Evolutionary conservation across 2,888 invertebrate genomes (phyloP), one percentile per base, ranked within the genome.

Genomic region (Calameuta pallipes): DNA sequence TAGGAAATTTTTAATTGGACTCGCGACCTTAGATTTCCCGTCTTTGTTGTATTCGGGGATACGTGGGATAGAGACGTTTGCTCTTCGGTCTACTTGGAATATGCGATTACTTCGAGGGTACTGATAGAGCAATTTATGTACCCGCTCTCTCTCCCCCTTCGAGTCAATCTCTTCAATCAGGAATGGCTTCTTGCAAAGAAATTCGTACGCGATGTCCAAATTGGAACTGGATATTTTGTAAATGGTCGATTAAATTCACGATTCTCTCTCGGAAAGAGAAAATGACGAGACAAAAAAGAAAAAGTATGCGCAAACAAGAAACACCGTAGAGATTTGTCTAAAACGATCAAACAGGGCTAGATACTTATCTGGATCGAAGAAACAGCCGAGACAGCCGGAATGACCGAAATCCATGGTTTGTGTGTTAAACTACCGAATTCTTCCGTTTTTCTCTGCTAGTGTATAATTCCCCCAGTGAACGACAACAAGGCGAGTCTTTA

Each of bases 311-410:
- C 15, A 4, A 36, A 36, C 30, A 37, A 41, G 35, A 74, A 78
- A 76, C 35, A 75, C 73, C 37, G 36, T 73, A 69, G 31, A 76
- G 75, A 78, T 78, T 78, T 78, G 78, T 78, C 78, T 41, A 75
- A 78, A 56, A 73, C 78, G 78, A 78, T 78, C 75, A 78, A 78
- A 78, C 78, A 41, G 78, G 75, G 69, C 33, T 23, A 78, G 75
- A 78, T 78, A 11, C 68, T 34, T 41, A 73, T 78, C 78, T 76
- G 33, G 34, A 11, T 37, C 36, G 69, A 70, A 78, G 78, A 78
- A 74, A 78, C 75, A 56, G 56, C 56, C 36, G 75, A 74, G 70
- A 76, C 70, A 75, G 77, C 56, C 68, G 69, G 78, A 33, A 71
- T 23, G 31, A 78, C 31, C 75, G 68, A 30, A 75, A 56, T 56